Conservation (phyloP, 2,797 vertebrate species). For the Momotus momota region DNA sequence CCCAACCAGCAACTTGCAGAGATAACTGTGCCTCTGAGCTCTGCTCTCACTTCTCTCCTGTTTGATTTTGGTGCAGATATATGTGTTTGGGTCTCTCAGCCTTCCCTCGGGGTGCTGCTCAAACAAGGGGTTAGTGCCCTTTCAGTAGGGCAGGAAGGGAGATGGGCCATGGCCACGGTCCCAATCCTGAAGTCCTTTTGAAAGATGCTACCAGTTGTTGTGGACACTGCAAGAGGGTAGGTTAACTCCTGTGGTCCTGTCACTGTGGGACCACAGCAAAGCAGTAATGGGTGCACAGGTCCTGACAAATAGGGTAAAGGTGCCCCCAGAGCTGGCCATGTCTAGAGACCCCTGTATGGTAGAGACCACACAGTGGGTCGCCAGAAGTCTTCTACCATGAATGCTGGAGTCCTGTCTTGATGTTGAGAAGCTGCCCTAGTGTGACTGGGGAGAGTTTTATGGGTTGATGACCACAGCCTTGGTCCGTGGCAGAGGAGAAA, state of each 20-base stretch:
- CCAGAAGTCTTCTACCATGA: not conserved
- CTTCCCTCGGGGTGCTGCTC: fast-evolving
- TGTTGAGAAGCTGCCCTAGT: not conserved
- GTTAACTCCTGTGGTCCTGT: not conserved
- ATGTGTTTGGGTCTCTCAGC: not conserved
- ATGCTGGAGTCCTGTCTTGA: not conserved
- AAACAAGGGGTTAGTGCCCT: not conserved
- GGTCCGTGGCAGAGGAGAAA: not conserved
- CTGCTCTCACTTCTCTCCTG: not conserved
- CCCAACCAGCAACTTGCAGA: not conserved
- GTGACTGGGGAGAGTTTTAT: not conserved
- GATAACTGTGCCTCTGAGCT: not conserved
- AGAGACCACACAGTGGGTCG: not conserved
- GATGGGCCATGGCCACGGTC: not conserved
- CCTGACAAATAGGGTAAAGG: not conserved
- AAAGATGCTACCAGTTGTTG: not conserved
- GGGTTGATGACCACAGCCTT: not conserved
- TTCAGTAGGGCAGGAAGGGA: not conserved
- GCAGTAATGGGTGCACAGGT: not conserved
- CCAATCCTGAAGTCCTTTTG: not conserved
- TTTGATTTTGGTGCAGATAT: not conserved
- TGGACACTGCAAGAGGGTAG: not conserved
- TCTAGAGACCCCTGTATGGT: not conserved
- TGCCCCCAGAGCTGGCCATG: not conserved
- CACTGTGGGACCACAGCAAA: not conserved